Conservation (phyloP, 2,888 invertebrate species). For the Diogma glabrata region DNA sequence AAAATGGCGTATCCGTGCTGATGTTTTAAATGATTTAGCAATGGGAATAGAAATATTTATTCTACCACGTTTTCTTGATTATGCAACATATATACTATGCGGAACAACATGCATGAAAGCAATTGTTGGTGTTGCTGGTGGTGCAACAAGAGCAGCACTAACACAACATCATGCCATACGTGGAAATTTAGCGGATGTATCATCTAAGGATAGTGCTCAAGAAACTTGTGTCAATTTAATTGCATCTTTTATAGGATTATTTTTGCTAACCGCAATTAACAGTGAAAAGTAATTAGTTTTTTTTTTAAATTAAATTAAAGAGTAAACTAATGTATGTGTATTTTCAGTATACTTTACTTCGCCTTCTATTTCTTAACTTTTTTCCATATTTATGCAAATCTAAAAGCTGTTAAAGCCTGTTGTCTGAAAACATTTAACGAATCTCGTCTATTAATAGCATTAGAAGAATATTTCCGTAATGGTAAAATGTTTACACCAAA, state of each 20-base stretch:
- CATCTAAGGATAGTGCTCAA: constrained; percentile 93
- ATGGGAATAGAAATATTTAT: constrained; percentile 74
- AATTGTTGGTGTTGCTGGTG: constrained; percentile 84
- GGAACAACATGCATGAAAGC: constrained; percentile 66
- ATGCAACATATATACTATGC: constrained; percentile 55
- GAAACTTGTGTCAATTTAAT: constrained; percentile 90
- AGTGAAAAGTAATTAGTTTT: constrained; percentile 36
- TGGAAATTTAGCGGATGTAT: constrained; percentile 83
- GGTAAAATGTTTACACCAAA: constrained; percentile 50
- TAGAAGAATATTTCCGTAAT: constrained; percentile 53
- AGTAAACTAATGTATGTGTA: constrained; percentile 12
- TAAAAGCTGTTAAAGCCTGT: constrained; percentile 71
- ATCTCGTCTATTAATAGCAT: constrained; percentile 56
- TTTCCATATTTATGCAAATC: constrained; percentile 79
- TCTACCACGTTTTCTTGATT: constrained; percentile 53
- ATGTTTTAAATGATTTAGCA: constrained; percentile 81
- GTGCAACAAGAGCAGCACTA: constrained; percentile 83
- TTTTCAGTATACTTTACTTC: constrained; percentile 55
- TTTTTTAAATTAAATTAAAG: constrained; percentile 13
- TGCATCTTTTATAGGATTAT: constrained; percentile 67
- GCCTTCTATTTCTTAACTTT: constrained; percentile 61
- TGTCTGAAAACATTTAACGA: constrained; percentile 72
- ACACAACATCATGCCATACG: constrained; percentile 87
- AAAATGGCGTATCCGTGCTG: constrained; percentile 91
- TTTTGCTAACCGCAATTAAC: constrained; percentile 56